Evolutionary conservation across 2,797 vertebrate species (phyloP).

Genomic region (Sibirionetta formosa): DNA sequence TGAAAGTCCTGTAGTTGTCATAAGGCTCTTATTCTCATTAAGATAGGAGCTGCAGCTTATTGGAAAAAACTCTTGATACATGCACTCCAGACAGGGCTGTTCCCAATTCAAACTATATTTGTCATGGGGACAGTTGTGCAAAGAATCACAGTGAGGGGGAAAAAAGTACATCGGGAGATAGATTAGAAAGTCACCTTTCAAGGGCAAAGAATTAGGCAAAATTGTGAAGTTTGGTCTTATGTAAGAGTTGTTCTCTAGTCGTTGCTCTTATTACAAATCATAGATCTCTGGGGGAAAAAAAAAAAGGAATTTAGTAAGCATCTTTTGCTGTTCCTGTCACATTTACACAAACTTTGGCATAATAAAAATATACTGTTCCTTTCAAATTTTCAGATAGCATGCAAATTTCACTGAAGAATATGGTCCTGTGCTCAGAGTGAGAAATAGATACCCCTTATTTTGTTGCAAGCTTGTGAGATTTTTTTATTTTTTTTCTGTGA

Average conservation of each 20-base stretch:
- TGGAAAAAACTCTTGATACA: slow-evolving; percentile 32
- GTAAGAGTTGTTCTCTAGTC: neutral
- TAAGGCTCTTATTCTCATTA: slow-evolving; percentile 46
- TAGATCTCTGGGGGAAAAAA: rapidly evolving
- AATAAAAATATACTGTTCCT: neutral
- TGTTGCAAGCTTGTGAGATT: neutral
- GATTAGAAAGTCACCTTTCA: slow-evolving; percentile 58
- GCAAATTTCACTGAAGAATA: neutral
- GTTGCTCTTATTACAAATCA: slow-evolving; percentile 4
- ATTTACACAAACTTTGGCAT: neutral
- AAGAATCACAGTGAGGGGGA: slow-evolving; percentile 40
- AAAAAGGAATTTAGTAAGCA: neutral
- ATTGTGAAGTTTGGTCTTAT: slow-evolving; percentile 10
- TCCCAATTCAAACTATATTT: slow-evolving; percentile 61
- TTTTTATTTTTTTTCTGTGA: neutral
- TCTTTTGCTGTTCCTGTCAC: neutral
- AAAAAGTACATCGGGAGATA: neutral
- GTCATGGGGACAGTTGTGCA: slow-evolving; percentile 21
- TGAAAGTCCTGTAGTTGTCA: slow-evolving; percentile 26
- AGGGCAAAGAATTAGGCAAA: slow-evolving; percentile 42
- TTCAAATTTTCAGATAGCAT: neutral
- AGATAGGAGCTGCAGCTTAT: slow-evolving; percentile 33
- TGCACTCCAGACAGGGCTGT: slow-evolving; percentile 53
- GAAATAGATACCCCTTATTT: neutral
- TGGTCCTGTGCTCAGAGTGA: neutral